These are phyloP conservation scores for Chelon auratus DNA, from an alignment of 2,797 vertebrate species.

Conservation along the genomic window DNA sequence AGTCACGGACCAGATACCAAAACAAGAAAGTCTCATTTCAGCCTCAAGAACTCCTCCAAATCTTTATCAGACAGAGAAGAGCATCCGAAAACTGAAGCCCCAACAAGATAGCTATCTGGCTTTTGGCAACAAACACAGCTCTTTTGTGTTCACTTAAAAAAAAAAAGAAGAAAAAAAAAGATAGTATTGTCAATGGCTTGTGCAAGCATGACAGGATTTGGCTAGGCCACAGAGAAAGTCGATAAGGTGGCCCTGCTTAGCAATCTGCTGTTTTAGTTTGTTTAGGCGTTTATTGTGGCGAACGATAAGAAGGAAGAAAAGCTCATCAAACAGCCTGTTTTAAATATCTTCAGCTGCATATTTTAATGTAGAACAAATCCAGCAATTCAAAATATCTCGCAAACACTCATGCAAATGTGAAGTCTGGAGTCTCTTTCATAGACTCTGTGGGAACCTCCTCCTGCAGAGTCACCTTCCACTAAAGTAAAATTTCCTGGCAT, in stretches of 20 bases:
- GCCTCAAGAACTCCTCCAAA: conserved; percentile 7
- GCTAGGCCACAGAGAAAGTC: conserved; percentile 10
- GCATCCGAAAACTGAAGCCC: conserved; percentile 35
- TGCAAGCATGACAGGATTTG: conserved; percentile 17
- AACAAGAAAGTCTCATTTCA: conserved; percentile 35
- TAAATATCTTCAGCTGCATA: neutral
- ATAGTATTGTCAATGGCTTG: conserved; percentile 7
- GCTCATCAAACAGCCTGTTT: neutral
- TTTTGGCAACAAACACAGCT: conserved; percentile 19
- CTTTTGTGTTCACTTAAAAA: conserved; percentile 24
- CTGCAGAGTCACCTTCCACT: conserved; percentile 48
- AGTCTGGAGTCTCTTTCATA: too few relatives aligned
- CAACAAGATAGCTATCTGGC: conserved; percentile 28
- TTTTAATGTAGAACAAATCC: neutral
- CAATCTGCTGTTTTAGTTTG: conserved; percentile 1
- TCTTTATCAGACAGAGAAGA: conserved; percentile 26
- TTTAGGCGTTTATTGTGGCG: conserved; percentile 4
- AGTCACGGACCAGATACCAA: conserved; percentile 32
- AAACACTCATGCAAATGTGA: too few relatives aligned
- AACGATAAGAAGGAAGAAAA: neutral
- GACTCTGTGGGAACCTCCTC: conserved; percentile 35
- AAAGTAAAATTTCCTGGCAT: conserved; percentile 40
- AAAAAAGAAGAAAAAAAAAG: neutral
- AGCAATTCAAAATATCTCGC: neutral
- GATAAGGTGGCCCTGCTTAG: neutral